Conservation (phyloP, 2,797 vertebrate species). For the Rousettus madagascariensis region DNA sequence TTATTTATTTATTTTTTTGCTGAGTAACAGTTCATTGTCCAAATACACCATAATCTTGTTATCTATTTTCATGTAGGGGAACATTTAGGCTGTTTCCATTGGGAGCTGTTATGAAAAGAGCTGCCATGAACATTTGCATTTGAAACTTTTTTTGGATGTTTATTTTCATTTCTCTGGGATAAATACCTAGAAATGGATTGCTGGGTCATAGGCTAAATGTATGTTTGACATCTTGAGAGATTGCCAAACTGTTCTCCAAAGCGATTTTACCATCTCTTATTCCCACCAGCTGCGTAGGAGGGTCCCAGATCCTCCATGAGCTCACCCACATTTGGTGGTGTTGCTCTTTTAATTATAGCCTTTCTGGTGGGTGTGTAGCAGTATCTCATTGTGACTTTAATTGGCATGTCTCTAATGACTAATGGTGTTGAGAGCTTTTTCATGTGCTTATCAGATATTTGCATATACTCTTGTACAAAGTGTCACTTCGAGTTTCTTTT, state of each 20-base stretch:
- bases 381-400: background rate
- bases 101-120: background rate
- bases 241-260: background rate
- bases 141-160: background rate
- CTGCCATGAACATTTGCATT: background rate
- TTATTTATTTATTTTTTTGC: background rate
- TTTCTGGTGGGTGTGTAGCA: background rate
- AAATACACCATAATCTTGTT: background rate
- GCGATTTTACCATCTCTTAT: fast-evolving
- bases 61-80: background rate
- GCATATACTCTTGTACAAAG: background rate
- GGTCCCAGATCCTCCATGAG: too few relatives aligned
- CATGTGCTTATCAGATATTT: background rate
- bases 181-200: background rate
- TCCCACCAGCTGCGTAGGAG: fast-evolving
- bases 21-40: background rate
- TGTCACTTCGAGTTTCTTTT: background rate
- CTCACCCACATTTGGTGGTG: background rate
- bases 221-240: background rate
- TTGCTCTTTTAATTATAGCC: background rate
- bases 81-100: background rate
- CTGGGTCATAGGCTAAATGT: background rate
- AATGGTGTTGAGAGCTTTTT: background rate
- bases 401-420: background rate
- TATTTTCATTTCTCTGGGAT: background rate